Evolutionary conservation across 92 coral and sea anemone genomes (phyloP).

Genomic region (Heliopora coerulea): DNA sequence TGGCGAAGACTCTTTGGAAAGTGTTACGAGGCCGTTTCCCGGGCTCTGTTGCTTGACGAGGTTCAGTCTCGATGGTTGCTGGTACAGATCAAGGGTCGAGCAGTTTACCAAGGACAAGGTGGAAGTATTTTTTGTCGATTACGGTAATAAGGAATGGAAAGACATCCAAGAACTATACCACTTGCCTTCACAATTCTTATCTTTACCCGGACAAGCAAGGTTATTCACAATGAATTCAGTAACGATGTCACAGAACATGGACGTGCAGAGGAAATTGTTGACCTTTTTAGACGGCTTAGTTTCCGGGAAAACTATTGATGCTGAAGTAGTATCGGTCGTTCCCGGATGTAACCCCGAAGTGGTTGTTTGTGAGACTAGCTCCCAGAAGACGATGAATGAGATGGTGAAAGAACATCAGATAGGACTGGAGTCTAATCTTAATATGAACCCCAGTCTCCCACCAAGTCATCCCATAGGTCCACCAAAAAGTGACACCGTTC

Average conservation of each 20-base stretch:
- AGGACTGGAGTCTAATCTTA: neutral
- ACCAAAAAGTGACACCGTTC: neutral
- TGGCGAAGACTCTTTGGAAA: conserved; percentile 15
- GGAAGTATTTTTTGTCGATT: conserved; percentile 47
- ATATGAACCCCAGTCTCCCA: neutral
- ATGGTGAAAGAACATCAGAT: neutral
- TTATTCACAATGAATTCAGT: conserved; percentile 28
- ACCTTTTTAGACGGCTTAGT: conserved; percentile 20
- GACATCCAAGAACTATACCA: conserved; percentile 23
- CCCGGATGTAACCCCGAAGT: conserved; percentile 30
- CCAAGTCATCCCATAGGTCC: too few relatives aligned
- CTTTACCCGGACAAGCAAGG: conserved; percentile 50
- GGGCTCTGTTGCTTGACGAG: conserved; percentile 10
- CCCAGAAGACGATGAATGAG: conserved; percentile 4
- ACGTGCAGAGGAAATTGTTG: neutral
- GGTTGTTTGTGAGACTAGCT: neutral
- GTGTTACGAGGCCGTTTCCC: neutral
- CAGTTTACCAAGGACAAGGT: conserved; percentile 12
- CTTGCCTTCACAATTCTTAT: conserved; percentile 30
- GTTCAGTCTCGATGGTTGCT: conserved; percentile 15
- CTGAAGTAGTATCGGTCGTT: conserved; percentile 9
- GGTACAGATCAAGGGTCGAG: conserved; percentile 44
- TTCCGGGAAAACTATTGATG: conserved; percentile 11
- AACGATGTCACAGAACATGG: neutral
- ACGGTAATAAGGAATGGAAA: conserved; percentile 48